A percentile compares a stretch with the other conserved stretches of the same genome.
Evolutionary conservation across 1,140 invertebrate genomes (phyloP).

Genomic region (Elysia chlorotica): DNA sequence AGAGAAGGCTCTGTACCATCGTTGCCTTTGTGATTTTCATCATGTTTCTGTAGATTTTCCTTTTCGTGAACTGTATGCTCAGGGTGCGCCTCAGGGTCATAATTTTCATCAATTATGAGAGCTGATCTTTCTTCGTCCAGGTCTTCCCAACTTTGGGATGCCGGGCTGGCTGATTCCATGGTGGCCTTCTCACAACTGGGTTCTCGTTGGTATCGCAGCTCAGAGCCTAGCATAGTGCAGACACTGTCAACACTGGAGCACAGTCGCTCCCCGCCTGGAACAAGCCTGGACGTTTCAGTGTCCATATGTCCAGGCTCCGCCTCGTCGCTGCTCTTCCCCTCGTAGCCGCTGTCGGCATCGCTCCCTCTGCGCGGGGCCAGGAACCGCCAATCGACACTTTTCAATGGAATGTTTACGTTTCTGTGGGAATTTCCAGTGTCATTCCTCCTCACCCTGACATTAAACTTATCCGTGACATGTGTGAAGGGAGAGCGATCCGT

Average conservation of each 20-base stretch:
- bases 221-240: no score
- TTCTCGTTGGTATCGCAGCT: not conserved
- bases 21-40: no score
- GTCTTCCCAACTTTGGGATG: no score
- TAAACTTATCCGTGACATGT: not conserved
- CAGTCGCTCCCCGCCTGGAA: no score
- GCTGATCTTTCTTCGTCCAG: no score
- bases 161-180: not conserved
- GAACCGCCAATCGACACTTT: not conserved
- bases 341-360: not conserved
- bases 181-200: no score
- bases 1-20: no score
- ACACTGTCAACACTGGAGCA: no score
- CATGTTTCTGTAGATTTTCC: not conserved
- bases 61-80: not conserved
- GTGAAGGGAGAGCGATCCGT: not conserved
- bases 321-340: not conserved
- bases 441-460: conserved; percentile 3
- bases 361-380: not conserved
- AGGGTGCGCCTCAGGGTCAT: not conserved
- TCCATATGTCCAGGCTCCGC: not conserved
- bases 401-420: not conserved
- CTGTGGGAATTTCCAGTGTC: not conserved
- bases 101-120: no score
- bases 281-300: no score